phyloP scores from a whole-genome alignment of 2,888 invertebrate genomes.

The Cordilura impudica region DNA sequence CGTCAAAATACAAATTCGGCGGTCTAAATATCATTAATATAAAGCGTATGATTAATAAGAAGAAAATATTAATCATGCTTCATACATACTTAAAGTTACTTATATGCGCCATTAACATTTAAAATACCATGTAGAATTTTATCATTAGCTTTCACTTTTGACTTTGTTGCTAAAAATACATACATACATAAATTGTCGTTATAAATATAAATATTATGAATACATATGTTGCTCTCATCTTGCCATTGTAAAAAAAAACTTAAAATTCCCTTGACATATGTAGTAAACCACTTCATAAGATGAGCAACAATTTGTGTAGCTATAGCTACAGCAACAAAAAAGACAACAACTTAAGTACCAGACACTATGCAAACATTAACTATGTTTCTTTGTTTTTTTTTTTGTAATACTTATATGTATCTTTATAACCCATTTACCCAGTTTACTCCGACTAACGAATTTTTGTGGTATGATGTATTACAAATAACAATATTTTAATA shows the following conservation, averaged over 20 bases:
- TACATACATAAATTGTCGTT: neutral
- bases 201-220: neutral
- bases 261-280: constrained; percentile 37
- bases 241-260: constrained; percentile 1
- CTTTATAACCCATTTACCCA: too few species aligned
- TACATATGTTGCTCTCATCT: too few species aligned
- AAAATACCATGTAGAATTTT: neutral
- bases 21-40: too few species aligned
- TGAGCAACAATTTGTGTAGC: constrained; percentile 31
- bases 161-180: neutral
- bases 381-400: neutral
- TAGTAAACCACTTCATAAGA: neutral
- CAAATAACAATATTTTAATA: too few species aligned
- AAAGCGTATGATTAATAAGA: constrained; percentile 18
- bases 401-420: too few species aligned
- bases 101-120: neutral
- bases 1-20: too few species aligned
- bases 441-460: too few species aligned
- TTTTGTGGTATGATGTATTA: too few species aligned
- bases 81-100: neutral
- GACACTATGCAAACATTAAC: constrained; percentile 41
- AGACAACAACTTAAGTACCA: constrained; percentile 25
- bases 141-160: neutral
- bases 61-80: neutral
- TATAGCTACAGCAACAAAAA: neutral